These are phyloP conservation scores for Chaetophractus vellerosus DNA, from an alignment of 2,797 vertebrate genomes.

Conservation along the genomic window DNA sequence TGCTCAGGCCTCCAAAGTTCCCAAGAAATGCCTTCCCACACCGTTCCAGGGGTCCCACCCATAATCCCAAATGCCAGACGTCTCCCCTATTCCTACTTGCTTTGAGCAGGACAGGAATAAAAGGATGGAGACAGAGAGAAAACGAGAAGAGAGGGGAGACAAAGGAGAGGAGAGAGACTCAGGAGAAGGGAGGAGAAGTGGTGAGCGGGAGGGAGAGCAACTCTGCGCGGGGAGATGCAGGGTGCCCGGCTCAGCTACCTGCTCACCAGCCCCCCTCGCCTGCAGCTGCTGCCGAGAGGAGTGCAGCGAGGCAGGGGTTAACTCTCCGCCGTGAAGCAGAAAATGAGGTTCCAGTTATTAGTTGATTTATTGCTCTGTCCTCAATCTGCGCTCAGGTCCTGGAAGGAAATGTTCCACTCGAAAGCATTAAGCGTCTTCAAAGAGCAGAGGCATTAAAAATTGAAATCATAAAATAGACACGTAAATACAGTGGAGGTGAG, in stretches of 20 bases:
- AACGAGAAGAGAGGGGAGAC: background rate
- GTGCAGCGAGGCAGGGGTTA: slow-evolving; percentile 83
- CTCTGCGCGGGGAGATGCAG: background rate
- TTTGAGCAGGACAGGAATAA: slow-evolving; percentile 18
- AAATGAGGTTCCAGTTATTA: slow-evolving; percentile 92
- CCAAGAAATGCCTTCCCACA: background rate
- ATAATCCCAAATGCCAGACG: background rate
- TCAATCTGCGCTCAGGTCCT: slow-evolving; percentile 89
- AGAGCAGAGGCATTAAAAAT: slow-evolving; percentile 93
- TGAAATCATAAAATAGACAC: slow-evolving; percentile 92
- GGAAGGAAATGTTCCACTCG: slow-evolving; percentile 92
- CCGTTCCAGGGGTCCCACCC: background rate
- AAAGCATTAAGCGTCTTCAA: slow-evolving; percentile 92
- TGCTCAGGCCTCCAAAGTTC: background rate
- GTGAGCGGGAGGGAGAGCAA: background rate
- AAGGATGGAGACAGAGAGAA: slow-evolving; percentile 14
- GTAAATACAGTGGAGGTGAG: slow-evolving; percentile 91
- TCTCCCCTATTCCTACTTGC: background rate
- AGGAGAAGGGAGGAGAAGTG: background rate
- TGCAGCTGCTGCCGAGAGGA: background rate
- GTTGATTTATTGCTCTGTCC: slow-evolving; percentile 92
- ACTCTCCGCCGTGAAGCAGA: slow-evolving; percentile 86
- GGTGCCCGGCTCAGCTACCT: background rate
- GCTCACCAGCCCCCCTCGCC: background rate
- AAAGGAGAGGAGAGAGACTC: background rate